Conservation (phyloP, 2,888 invertebrate genomes). For the Erebia epiphron region DNA sequence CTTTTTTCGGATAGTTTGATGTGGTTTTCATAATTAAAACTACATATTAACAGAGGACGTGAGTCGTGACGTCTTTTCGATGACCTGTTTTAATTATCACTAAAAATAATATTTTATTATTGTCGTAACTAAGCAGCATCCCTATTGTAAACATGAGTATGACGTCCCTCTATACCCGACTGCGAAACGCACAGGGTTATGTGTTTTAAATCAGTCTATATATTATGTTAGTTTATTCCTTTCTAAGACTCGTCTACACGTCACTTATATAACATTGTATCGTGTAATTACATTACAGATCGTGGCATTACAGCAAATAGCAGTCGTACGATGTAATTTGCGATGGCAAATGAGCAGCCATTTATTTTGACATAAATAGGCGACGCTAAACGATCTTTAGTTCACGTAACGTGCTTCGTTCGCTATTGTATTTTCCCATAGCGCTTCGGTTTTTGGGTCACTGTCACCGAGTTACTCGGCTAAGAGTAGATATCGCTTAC, state of each 20-base stretch:
- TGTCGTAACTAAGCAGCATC: no score
- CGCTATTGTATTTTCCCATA: constrained; percentile 36
- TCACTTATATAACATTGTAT: constrained; percentile 10
- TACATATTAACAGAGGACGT: no score
- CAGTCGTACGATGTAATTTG: constrained; percentile 16
- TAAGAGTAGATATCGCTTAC: background rate
- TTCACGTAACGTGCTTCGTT: constrained; percentile 44
- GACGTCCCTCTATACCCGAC: no score
- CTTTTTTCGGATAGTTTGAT: no score
- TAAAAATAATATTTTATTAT: no score
- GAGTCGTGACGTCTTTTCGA: no score
- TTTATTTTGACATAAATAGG: constrained; percentile 31
- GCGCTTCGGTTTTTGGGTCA: constrained; percentile 35
- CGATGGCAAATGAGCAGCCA: constrained; percentile 21
- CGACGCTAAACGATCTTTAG: constrained; percentile 25
- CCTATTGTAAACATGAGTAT: no score
- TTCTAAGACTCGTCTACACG: background rate
- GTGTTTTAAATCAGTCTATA: no score
- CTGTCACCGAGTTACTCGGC: background rate
- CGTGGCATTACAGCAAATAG: constrained; percentile 9
- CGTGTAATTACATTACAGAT: constrained; percentile 12
- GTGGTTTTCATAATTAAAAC: no score
- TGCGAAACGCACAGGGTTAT: no score
- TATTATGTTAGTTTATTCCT: no score
- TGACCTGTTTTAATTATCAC: no score